phyloP scores from a whole-genome alignment of 2,888 invertebrate species.

The Gastracanthus pulcherrimus region DNA sequence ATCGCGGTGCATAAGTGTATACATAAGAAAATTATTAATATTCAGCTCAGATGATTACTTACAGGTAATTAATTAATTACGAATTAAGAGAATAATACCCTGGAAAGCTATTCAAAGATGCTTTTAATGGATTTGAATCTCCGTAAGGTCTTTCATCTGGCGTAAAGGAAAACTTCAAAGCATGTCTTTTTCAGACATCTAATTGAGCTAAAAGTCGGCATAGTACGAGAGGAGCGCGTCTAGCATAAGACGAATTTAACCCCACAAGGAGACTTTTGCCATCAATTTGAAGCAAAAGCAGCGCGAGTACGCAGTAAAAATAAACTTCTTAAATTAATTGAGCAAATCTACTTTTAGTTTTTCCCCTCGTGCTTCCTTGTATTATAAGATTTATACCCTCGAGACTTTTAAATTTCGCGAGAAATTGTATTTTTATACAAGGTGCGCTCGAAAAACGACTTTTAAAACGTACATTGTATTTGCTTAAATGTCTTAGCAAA shows the following conservation, averaged over 20 bases:
- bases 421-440: background rate
- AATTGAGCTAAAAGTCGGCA: slow-evolving; percentile 39
- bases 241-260: slow-evolving; percentile 18
- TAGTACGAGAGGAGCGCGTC: background rate
- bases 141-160: slow-evolving; percentile 8
- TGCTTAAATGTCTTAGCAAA: too few species aligned
- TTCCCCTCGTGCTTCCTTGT: background rate
- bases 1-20: too few species aligned
- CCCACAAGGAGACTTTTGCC: slow-evolving; percentile 31
- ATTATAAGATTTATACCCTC: background rate
- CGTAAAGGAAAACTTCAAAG: slow-evolving; percentile 44
- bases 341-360: slow-evolving; percentile 35
- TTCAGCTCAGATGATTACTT: background rate
- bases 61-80: slow-evolving; percentile 14
- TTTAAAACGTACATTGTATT: too few species aligned
- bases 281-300: slow-evolving; percentile 26
- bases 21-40: background rate
- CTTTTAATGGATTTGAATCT: slow-evolving; percentile 23
- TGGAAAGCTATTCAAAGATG: background rate
- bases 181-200: slow-evolving; percentile 37
- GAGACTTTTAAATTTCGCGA: background rate
- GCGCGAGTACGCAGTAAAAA: slow-evolving; percentile 3
- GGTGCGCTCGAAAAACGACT: too few species aligned
- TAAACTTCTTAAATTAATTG: slow-evolving; percentile 35
- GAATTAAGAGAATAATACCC: background rate